Evolutionary conservation across 2,888 invertebrate species (phyloP).

Genomic region (Tupiocoris notatus): DNA sequence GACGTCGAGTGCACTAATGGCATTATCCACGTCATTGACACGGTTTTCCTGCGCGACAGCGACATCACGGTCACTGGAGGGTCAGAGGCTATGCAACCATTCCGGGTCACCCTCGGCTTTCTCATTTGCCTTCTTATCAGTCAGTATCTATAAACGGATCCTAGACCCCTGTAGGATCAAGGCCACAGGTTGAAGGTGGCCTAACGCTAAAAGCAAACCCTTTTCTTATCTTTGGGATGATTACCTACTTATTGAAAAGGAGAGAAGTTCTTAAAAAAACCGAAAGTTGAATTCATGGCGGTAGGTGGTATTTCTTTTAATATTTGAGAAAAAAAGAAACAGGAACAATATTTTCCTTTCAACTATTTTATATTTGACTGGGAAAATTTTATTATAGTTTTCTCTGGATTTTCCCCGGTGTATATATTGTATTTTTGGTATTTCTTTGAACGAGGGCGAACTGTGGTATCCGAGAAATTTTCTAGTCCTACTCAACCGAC

Average conservation of each 20-base stretch:
- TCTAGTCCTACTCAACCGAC: conserved; percentile 27
- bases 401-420: background rate
- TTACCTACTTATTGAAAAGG: too few species aligned
- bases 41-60: conserved; percentile 77
- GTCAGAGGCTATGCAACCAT: conserved; percentile 24
- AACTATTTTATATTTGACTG: background rate
- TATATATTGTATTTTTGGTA: conserved; percentile 20
- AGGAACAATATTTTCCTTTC: background rate
- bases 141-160: conserved; percentile 46
- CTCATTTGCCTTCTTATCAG: conserved; percentile 46
- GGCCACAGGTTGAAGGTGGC: too few species aligned
- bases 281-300: too few species aligned
- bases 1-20: conserved; percentile 96
- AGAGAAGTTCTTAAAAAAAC: too few species aligned
- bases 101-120: conserved; percentile 44
- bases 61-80: conserved; percentile 68
- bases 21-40: conserved; percentile 90
- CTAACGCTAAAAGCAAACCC: too few species aligned
- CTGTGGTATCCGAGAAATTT: conserved; percentile 4
- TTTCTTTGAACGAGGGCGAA: background rate
- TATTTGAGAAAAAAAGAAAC: too few species aligned
- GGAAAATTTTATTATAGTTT: conserved; percentile 16
- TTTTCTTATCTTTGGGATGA: too few species aligned
- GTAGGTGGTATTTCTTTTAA: too few species aligned
- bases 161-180: too few species aligned